Conservation (phyloP, 2,797 vertebrate genomes). For the Siniperca scherzeri region DNA sequence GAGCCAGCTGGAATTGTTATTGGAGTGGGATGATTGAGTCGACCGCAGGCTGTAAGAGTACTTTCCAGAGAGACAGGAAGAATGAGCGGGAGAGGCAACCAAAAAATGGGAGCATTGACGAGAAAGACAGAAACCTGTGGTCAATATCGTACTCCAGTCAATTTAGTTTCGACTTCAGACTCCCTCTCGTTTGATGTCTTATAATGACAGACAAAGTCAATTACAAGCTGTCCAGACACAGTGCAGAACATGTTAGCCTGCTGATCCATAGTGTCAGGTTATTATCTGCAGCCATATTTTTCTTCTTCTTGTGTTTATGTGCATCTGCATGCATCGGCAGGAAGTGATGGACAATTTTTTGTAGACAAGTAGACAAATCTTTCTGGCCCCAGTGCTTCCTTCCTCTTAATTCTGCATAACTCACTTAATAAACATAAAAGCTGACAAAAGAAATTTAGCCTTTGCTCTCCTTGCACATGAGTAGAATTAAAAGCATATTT, state of each 20-base stretch:
- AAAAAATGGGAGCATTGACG: slow-evolving; percentile 16
- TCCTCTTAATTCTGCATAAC: slow-evolving; percentile 16
- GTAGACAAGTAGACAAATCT: not conserved
- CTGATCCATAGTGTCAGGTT: slow-evolving; percentile 19
- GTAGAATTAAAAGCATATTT: slow-evolving; percentile 48
- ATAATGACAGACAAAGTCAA: slow-evolving; percentile 38
- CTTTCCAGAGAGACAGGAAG: slow-evolving; percentile 25
- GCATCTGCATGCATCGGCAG: not conserved
- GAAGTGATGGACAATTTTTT: not conserved
- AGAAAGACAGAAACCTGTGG: slow-evolving; percentile 39
- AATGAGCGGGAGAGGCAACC: not conserved
- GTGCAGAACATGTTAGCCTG: not conserved
- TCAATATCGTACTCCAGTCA: slow-evolving; percentile 26
- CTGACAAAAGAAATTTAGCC: slow-evolving; percentile 40
- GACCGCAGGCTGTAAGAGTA: slow-evolving; percentile 25
- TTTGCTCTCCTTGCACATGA: slow-evolving; percentile 36
- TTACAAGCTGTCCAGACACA: slow-evolving; percentile 19
- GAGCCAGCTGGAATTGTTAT: slow-evolving; percentile 39
- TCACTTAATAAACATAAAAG: slow-evolving; percentile 51
- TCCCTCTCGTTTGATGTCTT: slow-evolving; percentile 26
- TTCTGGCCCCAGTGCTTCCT: not conserved
- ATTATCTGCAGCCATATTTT: slow-evolving; percentile 24
- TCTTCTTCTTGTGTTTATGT: not conserved
- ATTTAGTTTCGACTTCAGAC: slow-evolving; percentile 41
- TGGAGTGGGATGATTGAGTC: slow-evolving; percentile 28